Evolutionary conservation across 2,888 invertebrate species (phyloP).

Genomic region (Gymnosoma rotundatum): DNA sequence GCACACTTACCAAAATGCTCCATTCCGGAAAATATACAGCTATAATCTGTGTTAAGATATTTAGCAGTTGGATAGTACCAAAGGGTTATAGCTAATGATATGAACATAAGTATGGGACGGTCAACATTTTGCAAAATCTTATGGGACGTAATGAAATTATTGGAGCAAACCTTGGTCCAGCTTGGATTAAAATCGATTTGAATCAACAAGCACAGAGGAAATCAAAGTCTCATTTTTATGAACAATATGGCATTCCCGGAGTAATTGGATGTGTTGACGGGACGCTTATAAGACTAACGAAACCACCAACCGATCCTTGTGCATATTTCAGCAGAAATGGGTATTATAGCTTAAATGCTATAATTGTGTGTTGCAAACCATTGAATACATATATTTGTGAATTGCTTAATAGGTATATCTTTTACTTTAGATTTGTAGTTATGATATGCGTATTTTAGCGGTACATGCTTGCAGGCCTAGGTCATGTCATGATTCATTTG

Average conservation of each 20-base stretch:
- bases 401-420: background rate
- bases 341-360: background rate
- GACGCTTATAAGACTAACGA: background rate
- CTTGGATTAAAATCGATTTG: conserved; percentile 2
- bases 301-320: background rate
- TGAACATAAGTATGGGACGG: conserved; percentile 4
- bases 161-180: background rate
- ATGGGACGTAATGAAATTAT: background rate
- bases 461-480: conserved; percentile 1
- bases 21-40: no score
- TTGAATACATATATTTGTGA: background rate
- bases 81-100: conserved; percentile 19
- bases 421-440: conserved; percentile 18
- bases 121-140: background rate
- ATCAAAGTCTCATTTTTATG: conserved; percentile 23
- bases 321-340: conserved; percentile 16
- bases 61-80: conserved; percentile 28
- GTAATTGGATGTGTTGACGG: conserved; percentile 20
- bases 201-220: background rate
- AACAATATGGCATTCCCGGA: conserved; percentile 15
- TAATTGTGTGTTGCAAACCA: background rate
- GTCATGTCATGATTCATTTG: conserved; percentile 14
- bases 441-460: conserved; percentile 25
- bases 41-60: conserved; percentile 1
- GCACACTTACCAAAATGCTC: no score